Conservation (phyloP, 2,113 vertebrate species). For the Archilochus colubris region DNA sequence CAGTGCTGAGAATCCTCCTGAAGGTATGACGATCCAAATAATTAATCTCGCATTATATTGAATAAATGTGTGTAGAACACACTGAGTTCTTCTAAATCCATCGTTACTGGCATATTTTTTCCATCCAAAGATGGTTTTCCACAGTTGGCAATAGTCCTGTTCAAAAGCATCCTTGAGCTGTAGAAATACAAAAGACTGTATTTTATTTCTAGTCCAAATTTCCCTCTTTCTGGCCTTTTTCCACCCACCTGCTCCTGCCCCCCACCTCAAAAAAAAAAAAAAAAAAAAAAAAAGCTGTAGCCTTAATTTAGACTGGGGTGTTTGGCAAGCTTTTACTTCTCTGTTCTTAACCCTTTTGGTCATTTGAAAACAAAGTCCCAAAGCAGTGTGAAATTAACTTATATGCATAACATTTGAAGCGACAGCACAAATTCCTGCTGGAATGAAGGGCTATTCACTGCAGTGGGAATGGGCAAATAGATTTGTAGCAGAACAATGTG, state of each 20-base stretch:
- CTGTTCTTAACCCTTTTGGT: slow-evolving; percentile 24
- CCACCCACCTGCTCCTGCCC: neutral
- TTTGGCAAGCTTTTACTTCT: slow-evolving; percentile 34
- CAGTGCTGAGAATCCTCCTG: neutral
- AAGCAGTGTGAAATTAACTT: slow-evolving; percentile 65
- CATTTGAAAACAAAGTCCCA: slow-evolving; percentile 50
- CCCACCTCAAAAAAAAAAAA: neutral
- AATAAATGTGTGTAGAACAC: slow-evolving; percentile 7
- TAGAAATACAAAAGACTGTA: neutral
- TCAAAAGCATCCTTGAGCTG: slow-evolving; percentile 20
- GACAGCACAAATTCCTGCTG: slow-evolving; percentile 5
- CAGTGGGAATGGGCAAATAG: slow-evolving; percentile 58
- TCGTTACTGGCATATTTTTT: slow-evolving; percentile 40
- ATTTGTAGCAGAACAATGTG: slow-evolving; percentile 45
- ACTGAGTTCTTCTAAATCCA: neutral
- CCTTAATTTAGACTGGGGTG: neutral
- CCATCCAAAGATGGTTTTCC: slow-evolving; percentile 27
- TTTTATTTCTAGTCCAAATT: neutral
- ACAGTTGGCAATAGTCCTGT: slow-evolving; percentile 8
- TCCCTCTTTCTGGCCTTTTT: neutral
- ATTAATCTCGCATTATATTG: slow-evolving; percentile 26
- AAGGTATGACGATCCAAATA: slow-evolving; percentile 28
- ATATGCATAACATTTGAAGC: slow-evolving; percentile 60
- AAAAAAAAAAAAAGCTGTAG: neutral
- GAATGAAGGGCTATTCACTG: slow-evolving; percentile 66